These are phyloP conservation scores for Apogon talboti DNA, from an alignment of 2,797 vertebrate species.

Conservation along the genomic window DNA sequence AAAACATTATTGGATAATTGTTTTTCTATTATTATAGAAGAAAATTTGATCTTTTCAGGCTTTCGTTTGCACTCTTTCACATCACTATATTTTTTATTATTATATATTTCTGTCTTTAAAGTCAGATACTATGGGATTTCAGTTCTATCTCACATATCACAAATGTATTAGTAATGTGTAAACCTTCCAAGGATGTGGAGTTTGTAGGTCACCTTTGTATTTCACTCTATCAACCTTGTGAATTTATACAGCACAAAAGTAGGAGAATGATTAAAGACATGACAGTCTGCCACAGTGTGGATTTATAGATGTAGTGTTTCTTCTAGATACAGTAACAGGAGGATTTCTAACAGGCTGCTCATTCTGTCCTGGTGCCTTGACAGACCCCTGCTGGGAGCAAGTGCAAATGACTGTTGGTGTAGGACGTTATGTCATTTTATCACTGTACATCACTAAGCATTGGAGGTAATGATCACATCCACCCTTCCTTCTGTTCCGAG, in stretches of 20 bases:
- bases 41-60: neutral
- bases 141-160: slow-evolving; percentile 49
- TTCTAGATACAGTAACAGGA: slow-evolving; percentile 36
- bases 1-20: neutral
- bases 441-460: neutral
- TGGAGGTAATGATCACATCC: neutral
- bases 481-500: neutral
- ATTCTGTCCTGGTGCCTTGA: slow-evolving; percentile 24
- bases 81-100: neutral
- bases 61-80: neutral
- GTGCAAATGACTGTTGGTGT: slow-evolving; percentile 18
- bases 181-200: slow-evolving; percentile 37
- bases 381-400: slow-evolving; percentile 67
- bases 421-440: too few relatives aligned
- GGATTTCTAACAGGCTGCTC: slow-evolving; percentile 49
- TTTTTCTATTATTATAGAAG: neutral
- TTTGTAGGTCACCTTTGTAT: slow-evolving; percentile 39
- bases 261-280: slow-evolving; percentile 46
- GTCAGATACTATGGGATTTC: slow-evolving; percentile 41
- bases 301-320: slow-evolving; percentile 35
- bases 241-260: slow-evolving; percentile 47
- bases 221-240: slow-evolving; percentile 44
- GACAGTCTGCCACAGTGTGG: slow-evolving; percentile 39
- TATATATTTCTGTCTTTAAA: too few relatives aligned
- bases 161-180: slow-evolving; percentile 37